Evolutionary conservation across 1,140 invertebrate species (phyloP).

Genomic region (Thaumatotibia leucotreta): DNA sequence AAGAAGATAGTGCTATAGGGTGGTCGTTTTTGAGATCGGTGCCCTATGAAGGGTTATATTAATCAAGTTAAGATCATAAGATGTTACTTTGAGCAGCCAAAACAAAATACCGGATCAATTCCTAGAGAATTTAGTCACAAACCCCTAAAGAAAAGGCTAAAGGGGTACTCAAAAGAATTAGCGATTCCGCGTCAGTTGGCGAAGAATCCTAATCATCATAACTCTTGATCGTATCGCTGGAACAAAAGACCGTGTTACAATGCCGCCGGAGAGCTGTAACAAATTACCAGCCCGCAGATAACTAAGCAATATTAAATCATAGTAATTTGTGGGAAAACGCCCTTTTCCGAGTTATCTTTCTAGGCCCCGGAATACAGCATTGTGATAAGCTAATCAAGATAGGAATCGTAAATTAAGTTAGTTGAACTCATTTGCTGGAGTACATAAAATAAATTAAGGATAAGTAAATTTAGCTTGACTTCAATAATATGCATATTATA

Average conservation of each 20-base stretch:
- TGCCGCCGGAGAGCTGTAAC: slow-evolving; percentile 65
- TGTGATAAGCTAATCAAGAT: slow-evolving; percentile 35
- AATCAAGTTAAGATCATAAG: no score
- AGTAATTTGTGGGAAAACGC: slow-evolving; percentile 71
- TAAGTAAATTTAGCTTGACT: no score
- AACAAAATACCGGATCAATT: neutral
- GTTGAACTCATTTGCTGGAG: neutral
- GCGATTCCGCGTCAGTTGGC: slow-evolving; percentile 64
- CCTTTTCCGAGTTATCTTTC: slow-evolving; percentile 53
- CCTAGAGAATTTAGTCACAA: no score
- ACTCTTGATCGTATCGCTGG: slow-evolving; percentile 71
- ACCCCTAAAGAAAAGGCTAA: no score
- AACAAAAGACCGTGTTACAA: slow-evolving; percentile 72
- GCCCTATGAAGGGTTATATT: no score
- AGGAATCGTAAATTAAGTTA: slow-evolving; percentile 25
- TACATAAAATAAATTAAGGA: no score
- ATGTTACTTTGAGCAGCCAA: no score
- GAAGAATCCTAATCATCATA: slow-evolving; percentile 76
- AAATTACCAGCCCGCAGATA: slow-evolving; percentile 73
- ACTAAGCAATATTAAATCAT: slow-evolving; percentile 77
- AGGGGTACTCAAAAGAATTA: slow-evolving; percentile 66
- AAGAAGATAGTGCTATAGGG: no score
- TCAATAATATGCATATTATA: no score
- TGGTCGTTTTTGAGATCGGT: no score
- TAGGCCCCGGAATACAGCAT: slow-evolving; percentile 32